Conservation (phyloP, 2,888 invertebrate species). For the Marasmarcha lunaedactyla region DNA sequence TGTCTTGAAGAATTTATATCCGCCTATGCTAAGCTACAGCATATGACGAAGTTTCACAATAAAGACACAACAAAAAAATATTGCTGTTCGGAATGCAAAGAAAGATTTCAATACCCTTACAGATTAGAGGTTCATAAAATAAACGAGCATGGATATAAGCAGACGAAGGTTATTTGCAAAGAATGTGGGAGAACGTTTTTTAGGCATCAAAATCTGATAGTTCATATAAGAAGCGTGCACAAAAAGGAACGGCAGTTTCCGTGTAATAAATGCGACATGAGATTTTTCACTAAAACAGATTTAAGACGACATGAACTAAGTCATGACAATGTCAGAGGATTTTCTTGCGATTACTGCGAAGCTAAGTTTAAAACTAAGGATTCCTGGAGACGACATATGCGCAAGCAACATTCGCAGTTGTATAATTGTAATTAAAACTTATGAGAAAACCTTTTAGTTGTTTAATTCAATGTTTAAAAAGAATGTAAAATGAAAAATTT, state of each 20-base stretch:
- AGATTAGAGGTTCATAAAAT: slow-evolving; percentile 20
- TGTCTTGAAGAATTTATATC: slow-evolving; percentile 24
- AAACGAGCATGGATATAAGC: slow-evolving; percentile 24
- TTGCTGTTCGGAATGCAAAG: slow-evolving; percentile 17
- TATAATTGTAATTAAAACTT: no score
- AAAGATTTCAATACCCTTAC: slow-evolving; percentile 22
- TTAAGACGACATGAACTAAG: slow-evolving; percentile 29
- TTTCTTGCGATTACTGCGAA: slow-evolving; percentile 28
- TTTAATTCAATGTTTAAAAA: no score
- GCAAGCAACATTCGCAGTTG: no score
- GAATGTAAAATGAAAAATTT: no score
- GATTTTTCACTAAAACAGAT: slow-evolving; percentile 31
- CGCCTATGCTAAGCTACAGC: slow-evolving; percentile 14
- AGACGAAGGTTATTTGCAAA: slow-evolving; percentile 19
- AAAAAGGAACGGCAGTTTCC: slow-evolving; percentile 25
- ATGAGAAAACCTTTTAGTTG: no score
- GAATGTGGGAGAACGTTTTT: slow-evolving; percentile 29
- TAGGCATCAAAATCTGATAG: slow-evolving; percentile 21
- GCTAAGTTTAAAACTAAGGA: slow-evolving; percentile 31
- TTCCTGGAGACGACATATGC: slow-evolving; percentile 27
- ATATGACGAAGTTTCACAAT: slow-evolving; percentile 18
- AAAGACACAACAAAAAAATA: slow-evolving; percentile 13
- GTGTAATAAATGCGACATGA: slow-evolving; percentile 24
- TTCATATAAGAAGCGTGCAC: slow-evolving; percentile 28
- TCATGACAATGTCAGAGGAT: slow-evolving; percentile 25